A percentile compares a stretch with the other conserved stretches of the same genome.
phyloP scores from a whole-genome alignment of 2,797 vertebrate species.

The Tragelaphus eurycerus region DNA sequence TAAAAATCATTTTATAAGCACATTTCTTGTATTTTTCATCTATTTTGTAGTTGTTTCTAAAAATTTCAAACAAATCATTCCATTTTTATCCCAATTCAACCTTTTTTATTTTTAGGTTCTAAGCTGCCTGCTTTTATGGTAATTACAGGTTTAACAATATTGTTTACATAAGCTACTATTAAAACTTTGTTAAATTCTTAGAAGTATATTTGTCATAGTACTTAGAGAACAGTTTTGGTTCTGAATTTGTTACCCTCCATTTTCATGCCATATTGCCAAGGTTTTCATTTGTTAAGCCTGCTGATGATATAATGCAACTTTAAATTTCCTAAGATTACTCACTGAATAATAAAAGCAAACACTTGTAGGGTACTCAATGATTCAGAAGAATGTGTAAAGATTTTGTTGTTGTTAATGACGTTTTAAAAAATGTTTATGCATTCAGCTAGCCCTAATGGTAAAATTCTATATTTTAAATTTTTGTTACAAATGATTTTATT shows the following conservation, averaged over 20 bases:
- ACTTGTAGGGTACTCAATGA: background rate
- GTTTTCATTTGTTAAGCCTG: constrained; percentile 3
- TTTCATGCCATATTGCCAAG: background rate
- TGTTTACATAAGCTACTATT: background rate
- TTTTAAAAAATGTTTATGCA: background rate
- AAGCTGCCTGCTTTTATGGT: background rate
- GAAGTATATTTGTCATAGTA: background rate
- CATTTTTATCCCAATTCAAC: background rate
- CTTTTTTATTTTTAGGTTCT: background rate
- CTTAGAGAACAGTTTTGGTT: background rate
- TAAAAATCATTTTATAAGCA: background rate
- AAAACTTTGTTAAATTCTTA: background rate
- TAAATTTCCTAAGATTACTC: background rate
- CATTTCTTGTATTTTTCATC: background rate
- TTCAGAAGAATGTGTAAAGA: background rate
- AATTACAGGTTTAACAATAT: background rate
- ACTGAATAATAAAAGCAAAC: constrained; percentile 27
- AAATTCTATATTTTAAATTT: constrained; percentile 22
- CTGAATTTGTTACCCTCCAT: background rate
- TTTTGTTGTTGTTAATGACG: constrained; percentile 37
- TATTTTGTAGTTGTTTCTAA: background rate
- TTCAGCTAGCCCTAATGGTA: background rate
- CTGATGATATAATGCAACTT: background rate
- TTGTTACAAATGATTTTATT: background rate
- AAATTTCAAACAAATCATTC: background rate